Conservation (phyloP, 2,113 vertebrate species). For the Odobenus rosmarus region DNA sequence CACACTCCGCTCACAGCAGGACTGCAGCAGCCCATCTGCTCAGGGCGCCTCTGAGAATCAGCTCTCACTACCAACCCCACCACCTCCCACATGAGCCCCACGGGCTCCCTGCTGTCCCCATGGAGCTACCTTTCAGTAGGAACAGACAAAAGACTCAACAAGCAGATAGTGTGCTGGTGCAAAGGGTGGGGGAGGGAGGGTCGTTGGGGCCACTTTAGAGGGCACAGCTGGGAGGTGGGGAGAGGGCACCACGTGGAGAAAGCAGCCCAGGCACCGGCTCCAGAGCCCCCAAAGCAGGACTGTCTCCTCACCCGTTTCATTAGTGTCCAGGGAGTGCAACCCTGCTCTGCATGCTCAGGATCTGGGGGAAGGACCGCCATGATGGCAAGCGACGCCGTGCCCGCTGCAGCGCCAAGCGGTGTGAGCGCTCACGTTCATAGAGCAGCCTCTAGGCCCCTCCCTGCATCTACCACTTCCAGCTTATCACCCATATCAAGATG, state of each 20-base stretch:
- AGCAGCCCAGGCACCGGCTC: not conserved
- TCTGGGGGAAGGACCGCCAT: too few species aligned
- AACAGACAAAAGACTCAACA: not conserved
- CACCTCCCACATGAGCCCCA: too few species aligned
- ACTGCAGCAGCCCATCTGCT: not conserved
- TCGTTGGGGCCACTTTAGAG: not conserved
- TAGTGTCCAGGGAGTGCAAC: fast-evolving
- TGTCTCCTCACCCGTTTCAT: not conserved
- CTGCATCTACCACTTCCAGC: not conserved
- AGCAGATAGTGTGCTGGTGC: not conserved
- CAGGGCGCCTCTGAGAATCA: not conserved
- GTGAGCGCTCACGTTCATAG: not conserved
- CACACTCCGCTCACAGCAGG: not conserved
- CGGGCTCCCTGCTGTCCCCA: not conserved
- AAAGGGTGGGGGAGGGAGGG: not conserved
- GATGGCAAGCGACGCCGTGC: not conserved
- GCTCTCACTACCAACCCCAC: not conserved
- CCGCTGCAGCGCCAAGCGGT: fast-evolving
- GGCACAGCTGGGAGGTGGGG: not conserved
- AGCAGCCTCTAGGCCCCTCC: not conserved
- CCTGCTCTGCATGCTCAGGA: not conserved
- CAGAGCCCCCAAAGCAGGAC: not conserved
- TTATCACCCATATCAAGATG: too few species aligned
- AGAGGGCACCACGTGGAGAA: not conserved
- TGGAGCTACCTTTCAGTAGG: not conserved